Percentiles rank a stretch among this genome's conserved stretches.
These are phyloP conservation scores for Sula dactylatra DNA, from an alignment of 2,113 vertebrate genomes.

Conservation along the genomic window DNA sequence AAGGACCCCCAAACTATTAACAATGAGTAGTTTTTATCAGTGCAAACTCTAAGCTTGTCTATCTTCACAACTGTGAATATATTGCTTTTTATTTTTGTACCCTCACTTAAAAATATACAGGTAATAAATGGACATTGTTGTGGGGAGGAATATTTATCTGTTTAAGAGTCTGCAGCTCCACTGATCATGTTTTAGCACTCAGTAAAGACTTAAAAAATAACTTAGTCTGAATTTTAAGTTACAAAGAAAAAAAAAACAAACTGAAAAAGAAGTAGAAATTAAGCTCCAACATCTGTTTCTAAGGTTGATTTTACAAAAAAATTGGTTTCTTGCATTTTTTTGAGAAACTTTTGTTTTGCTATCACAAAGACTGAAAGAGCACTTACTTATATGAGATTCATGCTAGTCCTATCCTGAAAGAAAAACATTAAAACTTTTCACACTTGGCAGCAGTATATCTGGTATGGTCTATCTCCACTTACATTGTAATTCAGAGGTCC, in stretches of 20 bases:
- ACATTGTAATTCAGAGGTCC: slow-evolving; percentile 13
- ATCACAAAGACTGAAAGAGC: neutral
- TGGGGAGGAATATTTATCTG: neutral
- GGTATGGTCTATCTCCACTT: neutral
- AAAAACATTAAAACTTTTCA: neutral
- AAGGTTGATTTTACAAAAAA: neutral
- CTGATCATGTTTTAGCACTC: neutral
- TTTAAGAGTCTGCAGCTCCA: neutral
- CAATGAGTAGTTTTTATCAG: neutral
- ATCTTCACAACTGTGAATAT: neutral
- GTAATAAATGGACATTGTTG: neutral
- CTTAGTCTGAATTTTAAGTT: neutral
- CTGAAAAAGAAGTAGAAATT: neutral
- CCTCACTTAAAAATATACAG: neutral
- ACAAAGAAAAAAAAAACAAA: neutral
- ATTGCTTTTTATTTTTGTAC: neutral
- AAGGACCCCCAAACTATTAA: neutral
- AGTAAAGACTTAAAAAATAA: neutral
- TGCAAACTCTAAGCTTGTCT: neutral
- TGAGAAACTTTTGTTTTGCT: neutral
- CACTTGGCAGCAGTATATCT: neutral
- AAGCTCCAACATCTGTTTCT: neutral
- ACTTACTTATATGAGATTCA: neutral
- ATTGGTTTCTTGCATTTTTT: neutral
- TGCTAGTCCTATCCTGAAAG: neutral